A percentile compares a stretch with the other conserved stretches of the same genome.
These are phyloP conservation scores for Drosophila ananassae DNA, from an alignment of 1,140 invertebrate genomes.

Conservation along the genomic window DNA sequence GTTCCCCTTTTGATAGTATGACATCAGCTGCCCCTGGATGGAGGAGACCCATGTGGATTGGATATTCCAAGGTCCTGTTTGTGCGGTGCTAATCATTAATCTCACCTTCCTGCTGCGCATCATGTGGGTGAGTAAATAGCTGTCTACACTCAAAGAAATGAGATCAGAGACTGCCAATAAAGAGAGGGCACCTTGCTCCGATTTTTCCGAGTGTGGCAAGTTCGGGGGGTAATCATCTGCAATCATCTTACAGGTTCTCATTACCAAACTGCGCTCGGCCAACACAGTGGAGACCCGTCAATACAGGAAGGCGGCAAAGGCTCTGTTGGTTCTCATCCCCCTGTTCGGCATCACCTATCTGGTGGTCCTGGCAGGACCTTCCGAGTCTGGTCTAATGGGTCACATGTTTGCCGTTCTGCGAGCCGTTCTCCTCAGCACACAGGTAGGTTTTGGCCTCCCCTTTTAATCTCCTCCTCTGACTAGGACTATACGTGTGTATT, in stretches of 20 bases:
- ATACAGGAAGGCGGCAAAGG: slow-evolving; percentile 94
- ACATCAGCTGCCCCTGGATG: slow-evolving; percentile 88
- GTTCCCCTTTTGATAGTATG: slow-evolving; percentile 50
- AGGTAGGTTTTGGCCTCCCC: slow-evolving; percentile 84
- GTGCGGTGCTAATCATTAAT: slow-evolving; percentile 91
- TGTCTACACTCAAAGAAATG: not conserved
- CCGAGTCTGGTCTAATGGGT: slow-evolving; percentile 86
- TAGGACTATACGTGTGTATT: slow-evolving; percentile 17
- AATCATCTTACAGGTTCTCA: slow-evolving; percentile 88
- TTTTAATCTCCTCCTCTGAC: not conserved
- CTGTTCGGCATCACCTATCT: slow-evolving; percentile 94
- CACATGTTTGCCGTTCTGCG: slow-evolving; percentile 88
- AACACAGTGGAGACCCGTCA: slow-evolving; percentile 94
- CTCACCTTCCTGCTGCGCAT: slow-evolving; percentile 94
- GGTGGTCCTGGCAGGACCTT: slow-evolving; percentile 91
- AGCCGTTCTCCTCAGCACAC: slow-evolving; percentile 90
- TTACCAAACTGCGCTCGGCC: slow-evolving; percentile 95
- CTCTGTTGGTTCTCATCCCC: slow-evolving; percentile 93
- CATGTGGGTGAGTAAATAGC: slow-evolving; percentile 91
- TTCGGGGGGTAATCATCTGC: not conserved
- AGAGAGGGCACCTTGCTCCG: not conserved
- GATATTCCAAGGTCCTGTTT: slow-evolving; percentile 91
- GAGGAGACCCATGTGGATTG: slow-evolving; percentile 89
- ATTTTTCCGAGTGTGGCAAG: not conserved
- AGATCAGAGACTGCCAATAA: too few species aligned